Percentiles rank a stretch among this genome's conserved stretches.
Evolutionary conservation across 23 tunicate genomes (phyloP).

Genomic region (Trididemnum clinides): DNA sequence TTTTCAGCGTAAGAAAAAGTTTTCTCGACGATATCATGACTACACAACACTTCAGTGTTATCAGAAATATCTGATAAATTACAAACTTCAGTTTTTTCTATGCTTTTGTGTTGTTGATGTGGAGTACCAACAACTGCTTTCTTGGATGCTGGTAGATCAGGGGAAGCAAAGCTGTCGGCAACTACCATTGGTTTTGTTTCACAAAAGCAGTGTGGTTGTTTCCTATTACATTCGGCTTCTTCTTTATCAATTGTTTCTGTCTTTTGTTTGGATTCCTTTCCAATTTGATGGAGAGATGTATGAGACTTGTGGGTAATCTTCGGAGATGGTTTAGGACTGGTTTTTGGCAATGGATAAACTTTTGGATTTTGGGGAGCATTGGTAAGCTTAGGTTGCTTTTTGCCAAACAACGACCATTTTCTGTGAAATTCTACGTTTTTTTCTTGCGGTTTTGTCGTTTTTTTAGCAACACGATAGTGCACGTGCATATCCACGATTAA

Average conservation of each 20-base stretch:
- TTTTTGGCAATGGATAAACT: not conserved
- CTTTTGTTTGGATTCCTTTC: not conserved
- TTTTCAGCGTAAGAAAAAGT: constrained; percentile 60
- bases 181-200: not conserved
- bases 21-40: constrained; percentile 55
- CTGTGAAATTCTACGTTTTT: not conserved
- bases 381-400: not conserved
- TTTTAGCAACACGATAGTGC: constrained; percentile 42
- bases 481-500: constrained; percentile 66
- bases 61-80: constrained; percentile 34
- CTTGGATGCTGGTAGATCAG: not conserved
- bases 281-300: not conserved
- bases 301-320: not conserved
- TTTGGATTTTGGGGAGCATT: too few relatives aligned
- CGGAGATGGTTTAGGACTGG: not conserved
- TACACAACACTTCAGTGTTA: constrained; percentile 74
- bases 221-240: not conserved
- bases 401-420: not conserved
- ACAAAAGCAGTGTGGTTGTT: not conserved
- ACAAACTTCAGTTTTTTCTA: constrained; percentile 12
- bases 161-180: not conserved
- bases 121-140: not conserved
- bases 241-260: not conserved
- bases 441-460: too few relatives aligned
- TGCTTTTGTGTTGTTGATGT: not conserved